Evolutionary conservation across 2,888 invertebrate species (phyloP).

Genomic region (Xanthorhoe designata): DNA sequence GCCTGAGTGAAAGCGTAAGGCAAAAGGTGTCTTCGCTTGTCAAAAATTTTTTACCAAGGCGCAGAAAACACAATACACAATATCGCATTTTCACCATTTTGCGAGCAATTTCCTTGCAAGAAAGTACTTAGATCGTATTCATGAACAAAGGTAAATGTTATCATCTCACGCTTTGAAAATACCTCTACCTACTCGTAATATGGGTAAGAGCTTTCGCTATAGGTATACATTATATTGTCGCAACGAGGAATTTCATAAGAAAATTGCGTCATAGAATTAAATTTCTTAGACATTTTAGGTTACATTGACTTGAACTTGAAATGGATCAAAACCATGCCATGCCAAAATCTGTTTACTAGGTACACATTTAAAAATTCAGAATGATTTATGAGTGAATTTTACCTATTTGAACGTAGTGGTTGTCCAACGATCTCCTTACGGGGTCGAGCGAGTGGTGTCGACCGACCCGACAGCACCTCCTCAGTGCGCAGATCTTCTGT

Average conservation of each 20-base stretch:
- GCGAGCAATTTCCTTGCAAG: conserved; percentile 7
- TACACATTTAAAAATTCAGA: not conserved
- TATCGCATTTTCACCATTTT: conserved; percentile 2
- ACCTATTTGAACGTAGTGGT: conserved; percentile 88
- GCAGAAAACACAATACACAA: not conserved
- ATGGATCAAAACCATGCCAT: not conserved
- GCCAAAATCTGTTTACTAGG: not conserved
- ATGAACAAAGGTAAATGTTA: conserved; percentile 3
- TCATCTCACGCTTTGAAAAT: not conserved
- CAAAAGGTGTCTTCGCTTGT: conserved; percentile 1
- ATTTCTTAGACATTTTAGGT: not conserved
- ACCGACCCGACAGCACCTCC: conserved; percentile 86
- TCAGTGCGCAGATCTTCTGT: conserved; percentile 77
- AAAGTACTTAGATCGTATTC: conserved; percentile 4
- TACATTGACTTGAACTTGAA: not conserved
- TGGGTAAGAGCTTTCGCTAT: not conserved
- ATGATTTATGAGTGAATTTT: conserved; percentile 25
- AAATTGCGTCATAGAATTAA: not conserved
- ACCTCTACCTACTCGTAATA: not conserved
- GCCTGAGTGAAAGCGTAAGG: conserved; percentile 14
- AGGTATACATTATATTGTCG: too few relatives aligned
- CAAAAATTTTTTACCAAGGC: not conserved
- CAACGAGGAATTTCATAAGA: not conserved
- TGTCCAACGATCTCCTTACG: conserved; percentile 88
- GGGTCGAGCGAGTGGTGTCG: conserved; percentile 88